Base-by-base conservation (phyloP, 2,113 vertebrate species). In the Oryzias melastigma region DNA sequence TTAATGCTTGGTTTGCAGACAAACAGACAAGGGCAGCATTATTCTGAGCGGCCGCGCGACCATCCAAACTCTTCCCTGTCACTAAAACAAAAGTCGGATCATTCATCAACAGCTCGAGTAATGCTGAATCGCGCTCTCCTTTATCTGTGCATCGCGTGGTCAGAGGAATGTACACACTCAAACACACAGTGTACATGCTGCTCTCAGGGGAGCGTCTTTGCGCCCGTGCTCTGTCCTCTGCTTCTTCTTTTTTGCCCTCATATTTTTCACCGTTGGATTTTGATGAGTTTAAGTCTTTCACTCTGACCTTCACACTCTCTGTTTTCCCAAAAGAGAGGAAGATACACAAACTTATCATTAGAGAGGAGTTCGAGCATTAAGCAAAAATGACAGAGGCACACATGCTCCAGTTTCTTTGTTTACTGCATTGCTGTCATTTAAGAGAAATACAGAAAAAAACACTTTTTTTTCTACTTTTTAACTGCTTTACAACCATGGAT, bases 81-180 rank as follows among this genome's bases (percentile, higher is more conserved):
- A 87, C 88, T 87, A 90, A 86, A 91, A 91, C 88, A 90, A 90
- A 91, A 91, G 89, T 90, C 83, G 69, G 86, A 85, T 86, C 90
- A 76, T 92, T 92, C 87, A 92, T 92, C 90, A 91, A 82, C 88
- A 1, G 76, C 74, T 18, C 45, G 18, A 25, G 71, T 86, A 89
- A 81, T 91, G 90, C 90, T 90, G 90, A 92, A 76, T 92, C 52
- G 83, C 55, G 46, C 85, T 86, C 88, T 85, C 80, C 86, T 90
- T 85, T 85, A 85, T 82, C 85, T 76, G 85, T 68, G 76, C 84
- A 58, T 80, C 63, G 81, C 74, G 68, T 86, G 82, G 84, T 87
- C 77, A 59, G 70, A 77, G 59, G 50, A 29, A 50, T 41, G 43
- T 57, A 64, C 65, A 8, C 48, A 62, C 69, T 58, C 78, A 49